Evolutionary conservation across 2,113 vertebrate species (phyloP), one percentile per base, ranked within the genome.

Genomic region (Sialia sialis): DNA sequence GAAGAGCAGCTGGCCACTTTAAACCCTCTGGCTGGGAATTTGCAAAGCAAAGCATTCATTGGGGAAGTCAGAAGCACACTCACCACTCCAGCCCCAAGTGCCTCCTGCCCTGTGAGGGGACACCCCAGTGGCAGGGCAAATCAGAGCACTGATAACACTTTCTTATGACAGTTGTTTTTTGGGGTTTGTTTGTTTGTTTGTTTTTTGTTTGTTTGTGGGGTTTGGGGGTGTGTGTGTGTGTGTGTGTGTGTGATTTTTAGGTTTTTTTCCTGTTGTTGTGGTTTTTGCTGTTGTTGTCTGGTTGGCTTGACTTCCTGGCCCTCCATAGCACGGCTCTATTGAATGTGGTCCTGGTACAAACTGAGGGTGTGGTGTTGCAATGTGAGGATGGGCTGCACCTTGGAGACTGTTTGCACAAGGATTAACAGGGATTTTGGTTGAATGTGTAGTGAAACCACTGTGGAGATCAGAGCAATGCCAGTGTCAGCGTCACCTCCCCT

Each of bases 1-100:
- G 90, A 88, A 62, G 68, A 93, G 78, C 94, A 96, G 91, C 78
- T 82, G 90, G 59, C 39, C 82, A 32, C 58, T 77, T 88, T 52
- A 58, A 49, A 69, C 19, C 19, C 46, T 73, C 59, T 77, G 90
- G 75, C 74, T 59, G 62, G 43, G 48, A 41, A 32, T 84, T 49
- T 63, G 52, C 66, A 87, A 84, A 70, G 81, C 39, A 72, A 73
- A 91, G 27, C 1, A 0, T 43, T 91, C 38, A 44, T 52, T 15
- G 5, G 36, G 0, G 2, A 19, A 15, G 34, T 58, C 70, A 90
- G 54, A 38, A 78, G 15, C 32, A 46, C 2, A 3, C n/a, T 72
- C 36, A 4, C 25, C 7, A 3, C 56, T 48, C 43, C 3, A 8
- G 20, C 78, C 41, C 58, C 0, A 1, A 29, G 49, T 18, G 44